These are phyloP conservation scores for Zapus hudsonius DNA, from an alignment of 2,113 vertebrate genomes.

Conservation along the genomic window DNA sequence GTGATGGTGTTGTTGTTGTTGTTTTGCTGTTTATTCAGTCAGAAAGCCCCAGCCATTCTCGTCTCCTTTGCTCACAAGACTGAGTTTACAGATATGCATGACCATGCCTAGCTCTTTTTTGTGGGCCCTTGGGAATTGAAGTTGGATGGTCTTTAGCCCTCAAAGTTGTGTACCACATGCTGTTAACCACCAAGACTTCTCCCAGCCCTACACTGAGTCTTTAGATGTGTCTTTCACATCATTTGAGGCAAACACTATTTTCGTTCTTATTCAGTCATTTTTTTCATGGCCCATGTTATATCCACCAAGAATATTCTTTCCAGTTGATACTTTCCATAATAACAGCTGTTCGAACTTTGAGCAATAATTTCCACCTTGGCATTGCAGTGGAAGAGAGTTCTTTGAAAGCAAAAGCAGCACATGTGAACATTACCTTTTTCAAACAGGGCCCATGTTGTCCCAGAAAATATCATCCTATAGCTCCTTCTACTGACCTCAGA, in stretches of 20 bases:
- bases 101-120: too few species aligned
- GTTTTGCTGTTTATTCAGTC: too few species aligned
- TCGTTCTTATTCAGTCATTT: background rate
- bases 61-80: too few species aligned
- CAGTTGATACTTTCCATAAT: background rate
- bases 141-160: too few species aligned
- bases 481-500: background rate
- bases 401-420: background rate
- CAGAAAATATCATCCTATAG: background rate
- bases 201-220: background rate
- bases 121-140: too few species aligned
- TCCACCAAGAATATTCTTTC: background rate
- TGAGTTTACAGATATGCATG: too few species aligned
- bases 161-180: too few species aligned
- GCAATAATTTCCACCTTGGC: background rate
- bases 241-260: background rate
- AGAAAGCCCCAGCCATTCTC: too few species aligned
- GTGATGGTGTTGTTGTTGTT: too few species aligned
- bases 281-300: background rate
- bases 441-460: accelerated
- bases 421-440: background rate
- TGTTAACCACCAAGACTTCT: too few species aligned
- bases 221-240: background rate
- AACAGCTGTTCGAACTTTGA: background rate
- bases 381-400: background rate